These are phyloP conservation scores for Hirtodrosophila duncani DNA, from an alignment of 2,888 invertebrate species.

Conservation along the genomic window DNA sequence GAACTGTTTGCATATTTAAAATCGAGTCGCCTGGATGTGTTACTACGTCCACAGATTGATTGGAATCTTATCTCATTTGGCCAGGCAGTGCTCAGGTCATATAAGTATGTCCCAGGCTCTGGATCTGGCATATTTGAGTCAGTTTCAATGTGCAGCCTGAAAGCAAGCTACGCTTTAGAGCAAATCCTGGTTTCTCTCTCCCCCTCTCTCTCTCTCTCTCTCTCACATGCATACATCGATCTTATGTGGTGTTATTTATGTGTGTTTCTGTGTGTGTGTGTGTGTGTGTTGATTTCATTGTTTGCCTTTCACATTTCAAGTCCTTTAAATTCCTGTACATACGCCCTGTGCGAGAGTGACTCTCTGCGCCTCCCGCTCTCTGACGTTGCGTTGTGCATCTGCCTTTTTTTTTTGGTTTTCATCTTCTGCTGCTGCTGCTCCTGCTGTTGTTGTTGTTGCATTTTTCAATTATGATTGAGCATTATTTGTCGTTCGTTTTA, in stretches of 20 bases:
- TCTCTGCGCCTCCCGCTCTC: no score
- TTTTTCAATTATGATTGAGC: conserved; percentile 71
- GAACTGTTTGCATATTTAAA: no score
- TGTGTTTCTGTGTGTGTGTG: conserved; percentile 36
- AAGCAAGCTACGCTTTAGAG: background rate
- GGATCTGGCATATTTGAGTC: no score
- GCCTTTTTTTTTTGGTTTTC: conserved; percentile 56
- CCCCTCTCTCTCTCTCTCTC: background rate
- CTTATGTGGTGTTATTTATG: conserved; percentile 12
- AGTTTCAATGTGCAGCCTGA: background rate
- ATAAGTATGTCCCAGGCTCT: no score
- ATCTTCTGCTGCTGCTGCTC: conserved; percentile 24
- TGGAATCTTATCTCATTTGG: no score
- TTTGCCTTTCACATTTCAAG: no score
- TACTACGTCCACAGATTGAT: no score
- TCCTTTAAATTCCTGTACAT: no score
- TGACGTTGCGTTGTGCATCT: conserved; percentile 63
- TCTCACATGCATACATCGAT: no score
- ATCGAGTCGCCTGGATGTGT: no score
- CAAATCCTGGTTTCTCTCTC: background rate
- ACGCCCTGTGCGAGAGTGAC: no score
- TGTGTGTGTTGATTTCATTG: conserved; percentile 13
- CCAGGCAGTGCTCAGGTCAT: no score
- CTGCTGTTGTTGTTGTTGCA: conserved; percentile 39
- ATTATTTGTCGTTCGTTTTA: conserved; percentile 69